Conservation (phyloP, 2,888 invertebrate species). For the Nomada fabriciana region DNA sequence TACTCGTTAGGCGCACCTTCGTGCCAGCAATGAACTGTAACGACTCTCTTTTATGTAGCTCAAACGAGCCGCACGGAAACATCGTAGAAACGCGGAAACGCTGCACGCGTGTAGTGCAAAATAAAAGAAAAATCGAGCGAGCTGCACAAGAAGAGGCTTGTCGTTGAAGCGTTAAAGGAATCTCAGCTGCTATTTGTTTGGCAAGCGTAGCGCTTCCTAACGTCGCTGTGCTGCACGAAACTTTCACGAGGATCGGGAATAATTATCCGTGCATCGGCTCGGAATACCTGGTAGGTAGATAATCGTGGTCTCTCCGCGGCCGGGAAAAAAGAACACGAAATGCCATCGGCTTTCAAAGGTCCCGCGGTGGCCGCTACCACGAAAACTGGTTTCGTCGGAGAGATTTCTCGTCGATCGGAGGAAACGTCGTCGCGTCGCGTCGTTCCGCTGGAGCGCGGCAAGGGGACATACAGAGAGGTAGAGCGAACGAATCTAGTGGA, state of each 20-base stretch:
- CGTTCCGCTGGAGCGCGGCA: slow-evolving; percentile 11
- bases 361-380: slow-evolving; percentile 20
- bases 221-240: slow-evolving; percentile 39
- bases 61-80: neutral
- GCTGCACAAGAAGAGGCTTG: neutral
- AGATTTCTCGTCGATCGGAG: slow-evolving; percentile 40
- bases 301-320: slow-evolving; percentile 34
- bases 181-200: slow-evolving; percentile 21
- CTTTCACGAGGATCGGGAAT: slow-evolving; percentile 68
- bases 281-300: slow-evolving; percentile 50
- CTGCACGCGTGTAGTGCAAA: neutral
- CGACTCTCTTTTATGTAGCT: neutral
- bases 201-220: slow-evolving; percentile 57
- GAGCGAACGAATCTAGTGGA: no score
- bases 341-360: slow-evolving; percentile 59
- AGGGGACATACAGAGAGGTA: no score
- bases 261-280: slow-evolving; percentile 59
- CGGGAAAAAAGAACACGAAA: slow-evolving; percentile 41
- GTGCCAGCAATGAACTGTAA: neutral
- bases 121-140: slow-evolving; percentile 9
- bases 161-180: slow-evolving; percentile 33
- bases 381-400: slow-evolving; percentile 59
- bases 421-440: slow-evolving; percentile 46
- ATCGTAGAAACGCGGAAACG: slow-evolving; percentile 9
- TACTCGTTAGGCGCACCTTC: no score